Base-by-base conservation (phyloP, 2,888 invertebrate species). In the Hirtodrosophila cameraria region DNA sequence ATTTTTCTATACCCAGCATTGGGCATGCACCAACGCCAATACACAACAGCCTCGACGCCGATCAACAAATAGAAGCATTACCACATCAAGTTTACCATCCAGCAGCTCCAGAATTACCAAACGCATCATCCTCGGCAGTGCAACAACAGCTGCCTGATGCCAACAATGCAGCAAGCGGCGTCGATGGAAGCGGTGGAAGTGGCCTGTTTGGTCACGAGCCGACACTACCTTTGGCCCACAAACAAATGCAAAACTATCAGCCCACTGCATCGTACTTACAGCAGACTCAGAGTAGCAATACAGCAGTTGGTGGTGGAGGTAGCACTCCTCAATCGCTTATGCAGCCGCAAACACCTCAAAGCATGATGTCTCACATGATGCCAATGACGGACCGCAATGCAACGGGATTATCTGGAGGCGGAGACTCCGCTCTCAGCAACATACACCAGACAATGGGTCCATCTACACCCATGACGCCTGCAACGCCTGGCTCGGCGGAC, bases 401-500 rank as follows among this genome's bases (percentile, higher is more conserved):
- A 1, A 20, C 45, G 1, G 85, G 62, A 2, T 23, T 53, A 6
- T 70, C 50, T 1, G 41, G 16, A 7, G 39, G 35, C 0, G 57
- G 28, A 23, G 80, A 84, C 28, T 82, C 88, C 60, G 80, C 86
- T 2, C 73, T 89, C 2, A 88, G 88, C 18, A 91, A 91, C 61
- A 90, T 91, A 46, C 91, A 91, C 62, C 91, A 91, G 66, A 90
- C 96, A 0, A 94, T 95, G 93, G 94, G 95, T 12, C 94, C 94
- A 54, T 92, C 92, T 30, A 93, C 94, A 54, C 96, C 97, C 1
- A 94, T 95, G 90, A 95, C 95, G n/a, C 97, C 97, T 1, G 96
- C 97, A 94, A 98, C 97, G 6, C 97, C 97, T 28, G 95, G 94
- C 58, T 97, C 97, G 0, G 96, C 97, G 7, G 97, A 98, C 91